phyloP scores from a whole-genome alignment of 2,113 vertebrate genomes.

The Pontoporia blainvillei region DNA sequence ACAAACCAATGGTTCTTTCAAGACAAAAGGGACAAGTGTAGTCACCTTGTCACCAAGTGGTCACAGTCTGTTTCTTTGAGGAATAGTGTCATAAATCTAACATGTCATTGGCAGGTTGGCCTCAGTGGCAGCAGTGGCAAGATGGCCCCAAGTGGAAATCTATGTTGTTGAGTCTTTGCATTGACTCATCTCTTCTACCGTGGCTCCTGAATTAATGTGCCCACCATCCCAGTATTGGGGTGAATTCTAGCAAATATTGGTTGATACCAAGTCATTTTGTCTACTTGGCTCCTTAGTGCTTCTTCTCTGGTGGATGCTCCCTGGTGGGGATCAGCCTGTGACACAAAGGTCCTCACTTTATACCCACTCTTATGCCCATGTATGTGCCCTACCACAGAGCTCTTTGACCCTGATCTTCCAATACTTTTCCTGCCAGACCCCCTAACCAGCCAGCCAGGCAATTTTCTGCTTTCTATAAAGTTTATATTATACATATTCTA shows the following conservation, averaged over 20 bases:
- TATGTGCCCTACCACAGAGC: background rate
- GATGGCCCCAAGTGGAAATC: background rate
- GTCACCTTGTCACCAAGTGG: background rate
- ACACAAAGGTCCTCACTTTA: background rate
- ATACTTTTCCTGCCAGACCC: background rate
- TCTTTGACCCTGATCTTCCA: background rate
- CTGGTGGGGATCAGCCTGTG: background rate
- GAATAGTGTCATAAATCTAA: background rate
- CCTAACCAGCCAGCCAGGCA: background rate
- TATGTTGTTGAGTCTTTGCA: background rate
- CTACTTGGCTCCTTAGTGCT: background rate
- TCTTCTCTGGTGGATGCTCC: background rate
- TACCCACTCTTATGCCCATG: background rate
- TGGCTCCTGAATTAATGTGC: background rate
- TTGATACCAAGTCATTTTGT: background rate
- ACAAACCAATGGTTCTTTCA: background rate
- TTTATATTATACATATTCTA: background rate
- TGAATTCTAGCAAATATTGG: background rate
- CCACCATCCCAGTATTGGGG: background rate
- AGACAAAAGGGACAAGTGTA: background rate
- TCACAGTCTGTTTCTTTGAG: background rate
- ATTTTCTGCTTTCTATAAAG: background rate
- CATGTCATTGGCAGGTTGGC: background rate
- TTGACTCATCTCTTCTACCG: background rate
- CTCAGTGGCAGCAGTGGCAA: background rate